These are phyloP conservation scores for Buceros bicornis DNA, from an alignment of 2,797 vertebrate genomes.

Conservation along the genomic window DNA sequence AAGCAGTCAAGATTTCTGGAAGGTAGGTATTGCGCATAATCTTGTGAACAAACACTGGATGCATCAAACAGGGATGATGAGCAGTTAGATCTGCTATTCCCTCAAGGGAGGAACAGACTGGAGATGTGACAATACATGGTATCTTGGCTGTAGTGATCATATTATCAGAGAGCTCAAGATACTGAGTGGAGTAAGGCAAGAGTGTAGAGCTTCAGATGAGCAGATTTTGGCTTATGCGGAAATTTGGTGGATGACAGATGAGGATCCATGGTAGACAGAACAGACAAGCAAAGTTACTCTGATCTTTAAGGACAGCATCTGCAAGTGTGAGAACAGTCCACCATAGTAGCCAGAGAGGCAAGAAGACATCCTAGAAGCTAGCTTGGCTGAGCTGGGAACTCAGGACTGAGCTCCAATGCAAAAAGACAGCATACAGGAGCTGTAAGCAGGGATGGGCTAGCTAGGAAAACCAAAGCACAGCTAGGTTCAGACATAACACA, in stretches of 20 bases:
- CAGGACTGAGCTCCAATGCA: not conserved
- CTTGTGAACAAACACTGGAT: not conserved
- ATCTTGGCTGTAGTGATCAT: not conserved
- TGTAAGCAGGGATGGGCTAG: not conserved
- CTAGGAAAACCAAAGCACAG: not conserved
- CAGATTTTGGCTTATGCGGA: not conserved
- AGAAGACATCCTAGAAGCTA: not conserved
- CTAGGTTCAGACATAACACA: not conserved
- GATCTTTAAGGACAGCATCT: not conserved
- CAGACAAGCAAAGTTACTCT: not conserved
- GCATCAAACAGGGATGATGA: rapidly evolving
- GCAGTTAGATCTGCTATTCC: not conserved
- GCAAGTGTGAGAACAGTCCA: not conserved
- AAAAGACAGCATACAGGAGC: not conserved
- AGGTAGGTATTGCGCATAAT: not conserved
- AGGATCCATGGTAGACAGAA: not conserved
- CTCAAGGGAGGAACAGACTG: not conserved
- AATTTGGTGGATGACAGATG: not conserved
- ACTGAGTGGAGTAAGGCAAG: not conserved
- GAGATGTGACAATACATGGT: not conserved
- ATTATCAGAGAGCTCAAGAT: not conserved
- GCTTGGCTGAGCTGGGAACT: not conserved
- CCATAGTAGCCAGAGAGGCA: not conserved
- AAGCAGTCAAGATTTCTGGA: not conserved
- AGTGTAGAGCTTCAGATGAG: not conserved